Evolutionary conservation across 1,140 invertebrate genomes (phyloP).

Genomic region (Macrostomum lignano): DNA sequence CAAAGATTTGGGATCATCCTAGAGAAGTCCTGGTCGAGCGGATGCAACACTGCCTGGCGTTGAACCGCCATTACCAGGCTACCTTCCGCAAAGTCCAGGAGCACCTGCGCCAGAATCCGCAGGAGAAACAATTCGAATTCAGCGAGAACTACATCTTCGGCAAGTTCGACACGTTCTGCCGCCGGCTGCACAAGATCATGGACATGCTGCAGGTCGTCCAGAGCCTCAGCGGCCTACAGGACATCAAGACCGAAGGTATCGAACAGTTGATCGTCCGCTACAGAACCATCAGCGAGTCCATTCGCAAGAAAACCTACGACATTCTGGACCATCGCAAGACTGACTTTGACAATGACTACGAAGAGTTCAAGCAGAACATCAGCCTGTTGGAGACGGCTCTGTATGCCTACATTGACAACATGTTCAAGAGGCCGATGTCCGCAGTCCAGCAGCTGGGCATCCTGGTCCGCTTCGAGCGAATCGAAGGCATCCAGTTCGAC

Average conservation of each 20-base stretch:
- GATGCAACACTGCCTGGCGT: constrained; percentile 50
- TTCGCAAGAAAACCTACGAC: constrained; percentile 59
- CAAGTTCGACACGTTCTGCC: constrained; percentile 71
- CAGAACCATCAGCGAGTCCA: constrained; percentile 34
- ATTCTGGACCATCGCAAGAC: constrained; percentile 59
- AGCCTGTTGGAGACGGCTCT: constrained; percentile 18
- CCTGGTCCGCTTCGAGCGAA: constrained; percentile 23
- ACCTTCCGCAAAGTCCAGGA: constrained; percentile 30
- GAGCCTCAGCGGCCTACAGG: constrained; percentile 16
- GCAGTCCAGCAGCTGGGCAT: constrained; percentile 24
- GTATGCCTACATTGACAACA: constrained; percentile 25
- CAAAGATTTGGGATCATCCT: constrained; percentile 50
- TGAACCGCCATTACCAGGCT: constrained; percentile 44
- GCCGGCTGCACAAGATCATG: constrained; percentile 51
- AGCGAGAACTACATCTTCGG: constrained; percentile 87
- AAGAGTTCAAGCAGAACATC: constrained; percentile 45
- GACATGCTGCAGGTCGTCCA: constrained; percentile 62
- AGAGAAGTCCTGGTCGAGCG: constrained; percentile 32
- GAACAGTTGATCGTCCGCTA: constrained; percentile 20
- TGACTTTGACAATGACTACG: constrained; percentile 54
- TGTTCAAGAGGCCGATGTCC: constrained; percentile 21
- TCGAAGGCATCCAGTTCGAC: constrained; percentile 20
- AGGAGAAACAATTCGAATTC: constrained; percentile 53
- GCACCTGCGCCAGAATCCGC: constrained; percentile 28
- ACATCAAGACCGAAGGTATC: constrained; percentile 25